Base-by-base conservation (phyloP, 2,113 vertebrate genomes). In the Seriola dumerili region DNA sequence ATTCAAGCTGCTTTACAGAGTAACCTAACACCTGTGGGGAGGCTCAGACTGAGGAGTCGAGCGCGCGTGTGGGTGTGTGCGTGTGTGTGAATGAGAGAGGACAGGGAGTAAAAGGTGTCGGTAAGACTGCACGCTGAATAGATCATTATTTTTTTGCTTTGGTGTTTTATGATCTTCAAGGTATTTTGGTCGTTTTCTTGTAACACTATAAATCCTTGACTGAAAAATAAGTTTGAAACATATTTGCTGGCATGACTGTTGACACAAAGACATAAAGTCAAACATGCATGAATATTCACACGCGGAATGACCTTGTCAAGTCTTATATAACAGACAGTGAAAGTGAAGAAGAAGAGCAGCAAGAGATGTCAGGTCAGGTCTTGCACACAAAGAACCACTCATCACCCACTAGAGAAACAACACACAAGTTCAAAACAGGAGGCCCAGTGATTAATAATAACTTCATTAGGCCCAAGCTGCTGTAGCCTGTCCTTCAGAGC, bases 371-470 rank as follows among this genome's bases (percentile, higher is more conserved):
- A 84, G 83, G n/a, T 77, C 78, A 87, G 81, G 69, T 61, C 34
- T 40, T 16, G 69, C 73, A 73, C 82, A 78, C 71, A 87, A 92
- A 90, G 79, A 84, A n/a, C 84, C 94, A 89, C 91, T 93, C 91
- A 91, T 93, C 91, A 88, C 44, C 91, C 93, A 93, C 92, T 94
- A 92, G 83, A 94, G 87, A 90, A 91, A 89, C 90, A 87, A 91
- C 86, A 88, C 91, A 83, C 92, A 92, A 92, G 93, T 92, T 93
- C 88, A 94, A 94, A 94, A 93, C 90, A 94, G 90, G 82, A 91
- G 89, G 80, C 83, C 72, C 89, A 89, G 92, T 94, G 92, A 94
- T 94, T 94, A 94, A 94, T 94, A 94, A 94, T 94, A 94, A 94
- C 94, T 94, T 94, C 94, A 94, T 94, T 94, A 94, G 83, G 81